A percentile compares a stretch with the other conserved stretches of the same genome.
These are phyloP conservation scores for Euplexia lucipara DNA, from an alignment of 2,888 invertebrate species.

Conservation along the genomic window DNA sequence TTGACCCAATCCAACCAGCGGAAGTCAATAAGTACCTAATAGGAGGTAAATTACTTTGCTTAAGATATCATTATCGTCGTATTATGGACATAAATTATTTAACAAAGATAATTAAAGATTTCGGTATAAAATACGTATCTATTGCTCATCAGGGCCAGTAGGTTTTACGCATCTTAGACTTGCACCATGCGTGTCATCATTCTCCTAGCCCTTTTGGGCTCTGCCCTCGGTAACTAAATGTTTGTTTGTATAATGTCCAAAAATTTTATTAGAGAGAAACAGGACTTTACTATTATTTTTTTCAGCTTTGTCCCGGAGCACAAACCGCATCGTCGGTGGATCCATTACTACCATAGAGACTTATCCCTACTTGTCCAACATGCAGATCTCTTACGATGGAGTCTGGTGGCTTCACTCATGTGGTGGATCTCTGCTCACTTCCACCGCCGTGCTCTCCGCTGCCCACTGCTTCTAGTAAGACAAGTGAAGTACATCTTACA, in stretches of 20 bases:
- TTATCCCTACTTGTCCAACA: constrained; percentile 77
- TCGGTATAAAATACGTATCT: constrained; percentile 24
- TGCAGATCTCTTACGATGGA: constrained; percentile 67
- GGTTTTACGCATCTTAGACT: not conserved
- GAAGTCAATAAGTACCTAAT: too few relatives aligned
- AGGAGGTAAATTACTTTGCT: not conserved
- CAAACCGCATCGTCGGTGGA: constrained; percentile 76
- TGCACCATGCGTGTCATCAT: constrained; percentile 66
- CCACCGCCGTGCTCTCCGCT: constrained; percentile 70
- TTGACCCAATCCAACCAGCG: too few relatives aligned
- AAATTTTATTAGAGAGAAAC: not conserved
- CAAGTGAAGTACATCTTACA: too few relatives aligned
- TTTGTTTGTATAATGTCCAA: not conserved
- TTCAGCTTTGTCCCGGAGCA: constrained; percentile 69
- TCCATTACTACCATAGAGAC: constrained; percentile 66
- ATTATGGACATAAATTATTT: constrained; percentile 15
- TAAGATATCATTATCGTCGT: constrained; percentile 12
- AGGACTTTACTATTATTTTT: constrained; percentile 1
- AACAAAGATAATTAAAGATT: constrained; percentile 24
- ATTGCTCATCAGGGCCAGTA: constrained; percentile 7
- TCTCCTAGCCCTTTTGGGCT: constrained; percentile 64
- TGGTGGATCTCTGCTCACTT: constrained; percentile 74
- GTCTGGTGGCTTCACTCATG: constrained; percentile 71
- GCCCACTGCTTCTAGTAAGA: constrained; percentile 77
- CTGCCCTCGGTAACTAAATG: constrained; percentile 70